Evolutionary conservation across 1,140 invertebrate species (phyloP), one percentile per base, ranked within the genome.

Genomic region (Wasmannia auropunctata): DNA sequence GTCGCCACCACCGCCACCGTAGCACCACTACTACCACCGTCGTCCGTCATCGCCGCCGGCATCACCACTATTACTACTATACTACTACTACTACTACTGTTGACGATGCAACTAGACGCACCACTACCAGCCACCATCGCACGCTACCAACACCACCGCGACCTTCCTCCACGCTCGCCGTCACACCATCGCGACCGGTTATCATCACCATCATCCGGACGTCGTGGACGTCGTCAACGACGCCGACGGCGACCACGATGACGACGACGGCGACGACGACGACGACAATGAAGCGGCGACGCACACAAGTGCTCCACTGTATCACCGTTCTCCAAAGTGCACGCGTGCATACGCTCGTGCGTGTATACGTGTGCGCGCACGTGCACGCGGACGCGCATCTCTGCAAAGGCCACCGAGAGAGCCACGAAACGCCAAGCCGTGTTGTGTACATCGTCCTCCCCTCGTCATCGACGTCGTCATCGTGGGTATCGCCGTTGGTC

Each of bases 1-100:
- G 25, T 63, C 69, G 43, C 54, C 85, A 75, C 70, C 87, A 81
- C 60, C 76, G 40, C 43, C 56, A 56, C 56, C 60, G n/a, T n/a
- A n/a, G 49, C 79, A 84, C 87, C 22, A 83, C 84, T 54, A 80
- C n/a, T 37, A 80, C 51, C 51, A 58, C n/a, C 25, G n/a, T 72
- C 88, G 63, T 88, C 87, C 88, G 63, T 88, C 87, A 83, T 74
- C 86, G 90, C 83, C 88, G 85, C 69, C 76, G 87, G 81, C 65
- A 72, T 51, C 49, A 83, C 62, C 60, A 28, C 54, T 19, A 69
- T 63, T 62, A 85, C 72, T 40, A 31, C n/a, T 56, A 77, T 37
- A 72, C 63, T 62, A 81, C 75, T 37, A 72, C 72, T 62, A 81
- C 75, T 56, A 85, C 89, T 86, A 88, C 86, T 77, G 76, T 86